Evolutionary conservation across 2,797 vertebrate species (phyloP).

Genomic region (Channallabes apus): DNA sequence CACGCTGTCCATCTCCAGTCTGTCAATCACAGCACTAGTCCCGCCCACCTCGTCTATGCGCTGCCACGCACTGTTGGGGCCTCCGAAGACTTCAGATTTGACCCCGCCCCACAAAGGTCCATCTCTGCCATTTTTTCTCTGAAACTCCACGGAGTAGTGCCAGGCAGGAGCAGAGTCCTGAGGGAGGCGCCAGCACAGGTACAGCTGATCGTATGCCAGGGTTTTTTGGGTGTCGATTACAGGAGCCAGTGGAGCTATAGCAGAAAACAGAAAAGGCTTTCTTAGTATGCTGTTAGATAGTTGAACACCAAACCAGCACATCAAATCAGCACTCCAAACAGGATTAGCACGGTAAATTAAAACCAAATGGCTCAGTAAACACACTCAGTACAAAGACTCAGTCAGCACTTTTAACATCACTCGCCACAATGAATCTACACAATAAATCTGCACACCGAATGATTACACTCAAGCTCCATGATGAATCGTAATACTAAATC

Average conservation of each 20-base stretch:
- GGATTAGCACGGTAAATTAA: neutral
- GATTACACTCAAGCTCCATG: neutral
- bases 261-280: conserved; percentile 19
- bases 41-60: conserved; percentile 88
- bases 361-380: neutral
- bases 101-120: conserved; percentile 84
- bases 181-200: conserved; percentile 93
- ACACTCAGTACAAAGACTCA: neutral
- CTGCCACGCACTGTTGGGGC: conserved; percentile 82
- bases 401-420: neutral
- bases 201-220: conserved; percentile 95
- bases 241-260: conserved; percentile 86
- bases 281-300: neutral
- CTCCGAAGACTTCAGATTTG: conserved; percentile 77
- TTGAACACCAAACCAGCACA: neutral
- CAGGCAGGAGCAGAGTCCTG: conserved; percentile 91
- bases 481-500: neutral
- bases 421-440: neutral
- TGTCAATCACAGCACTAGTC: conserved; percentile 86
- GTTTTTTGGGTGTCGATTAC: conserved; percentile 98
- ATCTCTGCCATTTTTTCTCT: conserved; percentile 80
- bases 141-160: conserved; percentile 94
- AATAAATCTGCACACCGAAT: neutral
- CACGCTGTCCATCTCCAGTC: conserved; percentile 88
- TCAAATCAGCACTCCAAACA: neutral